Evolutionary conservation across 2,113 vertebrate genomes (phyloP), one percentile per base, ranked within the genome.

Genomic region (Melanostigma gelatinosum): DNA sequence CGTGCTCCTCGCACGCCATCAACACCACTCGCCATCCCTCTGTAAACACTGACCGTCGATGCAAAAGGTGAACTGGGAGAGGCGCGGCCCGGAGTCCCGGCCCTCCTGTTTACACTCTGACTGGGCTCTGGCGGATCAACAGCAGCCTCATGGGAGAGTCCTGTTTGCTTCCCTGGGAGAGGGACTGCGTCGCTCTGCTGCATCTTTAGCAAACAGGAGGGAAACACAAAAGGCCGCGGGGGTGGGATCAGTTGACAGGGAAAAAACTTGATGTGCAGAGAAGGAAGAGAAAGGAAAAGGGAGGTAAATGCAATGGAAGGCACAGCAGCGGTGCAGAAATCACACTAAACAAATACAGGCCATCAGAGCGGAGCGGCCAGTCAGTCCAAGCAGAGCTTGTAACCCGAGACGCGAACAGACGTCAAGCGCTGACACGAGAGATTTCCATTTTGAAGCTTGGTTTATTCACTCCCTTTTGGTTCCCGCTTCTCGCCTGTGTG

Each of bases 31-130:
- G 1, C 46, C 0, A 40, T 8, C 38, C 46, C 13, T 46, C 15
- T 16, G 44, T 16, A 16, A 94, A 91, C 87, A 90, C 18, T n/a
- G 75, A 68, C 54, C 75, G 34, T 46, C 78, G 77, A 89, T 83
- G 80, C 74, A 66, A 85, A 71, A 77, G 80, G 65, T 76, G 69
- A 77, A 90, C 44, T 87, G 85, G 91, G 85, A 91, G 88, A 80
- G 87, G 83, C 84, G 3, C 57, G 24, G 85, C 71, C 88, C 81
- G 83, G 88, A 87, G 89, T 85, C 89, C 91, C 73, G 76, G 82
- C 88, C 89, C 88, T 54, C 6, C 24, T 94, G 91, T 94, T 94
- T 87, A 93, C 93, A 93, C 91, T 93, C 90, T 24, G 24, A 24
- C 24, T 24, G 67, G 77, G 40, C 40, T 80, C 64, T 36, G 74